These are phyloP conservation scores for Leucoraja erinaceus DNA, from an alignment of 2,113 vertebrate species.

Conservation along the genomic window DNA sequence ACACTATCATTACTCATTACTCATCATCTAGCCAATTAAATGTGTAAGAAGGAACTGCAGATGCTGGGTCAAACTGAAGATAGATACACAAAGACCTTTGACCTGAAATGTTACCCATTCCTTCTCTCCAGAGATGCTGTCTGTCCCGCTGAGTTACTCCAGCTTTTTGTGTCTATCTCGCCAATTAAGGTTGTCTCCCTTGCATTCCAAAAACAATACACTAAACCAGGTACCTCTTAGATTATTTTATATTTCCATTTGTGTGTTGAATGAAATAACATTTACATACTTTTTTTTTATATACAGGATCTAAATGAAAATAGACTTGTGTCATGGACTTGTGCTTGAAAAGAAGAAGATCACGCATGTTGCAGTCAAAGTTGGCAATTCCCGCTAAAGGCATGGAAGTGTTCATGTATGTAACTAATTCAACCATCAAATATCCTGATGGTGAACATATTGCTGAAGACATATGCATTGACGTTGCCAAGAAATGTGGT, in stretches of 20 bases:
- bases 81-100: no score
- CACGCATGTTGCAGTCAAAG: constrained; percentile 59
- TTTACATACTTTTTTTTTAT: not conserved
- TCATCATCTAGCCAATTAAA: no score
- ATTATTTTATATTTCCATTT: not conserved
- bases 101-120: no score
- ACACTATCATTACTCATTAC: not conserved
- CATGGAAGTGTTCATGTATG: constrained; percentile 78
- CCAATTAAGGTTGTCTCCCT: not conserved
- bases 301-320: constrained; percentile 74
- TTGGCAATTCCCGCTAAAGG: constrained; percentile 59
- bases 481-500: constrained; percentile 80
- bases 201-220: not conserved
- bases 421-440: constrained; percentile 59
- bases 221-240: not conserved
- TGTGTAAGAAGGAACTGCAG: no score
- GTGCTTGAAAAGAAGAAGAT: constrained; percentile 88
- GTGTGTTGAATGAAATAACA: not conserved
- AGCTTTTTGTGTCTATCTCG: no score
- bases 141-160: no score
- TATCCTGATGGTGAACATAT: constrained; percentile 67
- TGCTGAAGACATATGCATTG: constrained; percentile 75
- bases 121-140: no score
- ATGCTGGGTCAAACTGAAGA: no score
- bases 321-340: constrained; percentile 82